A percentile compares a stretch with the other conserved stretches of the same genome.
Evolutionary conservation across 64 coral and sea anemone genomes (phyloP).

Genomic region (Actinia tenebrosa): DNA sequence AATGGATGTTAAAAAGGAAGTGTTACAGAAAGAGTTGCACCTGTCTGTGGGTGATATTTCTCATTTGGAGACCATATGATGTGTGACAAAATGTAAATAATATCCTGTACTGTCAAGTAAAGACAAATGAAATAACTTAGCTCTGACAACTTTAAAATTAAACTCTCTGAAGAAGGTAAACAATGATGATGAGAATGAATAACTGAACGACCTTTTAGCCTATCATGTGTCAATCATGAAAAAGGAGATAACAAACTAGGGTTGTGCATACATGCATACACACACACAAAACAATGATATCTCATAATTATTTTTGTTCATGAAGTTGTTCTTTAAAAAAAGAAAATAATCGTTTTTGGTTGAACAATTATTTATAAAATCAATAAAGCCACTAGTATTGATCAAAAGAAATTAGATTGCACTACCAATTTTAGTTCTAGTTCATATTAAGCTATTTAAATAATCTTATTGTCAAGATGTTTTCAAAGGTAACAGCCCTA

Average conservation of each 20-base stretch:
- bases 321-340: no score
- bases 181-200: not conserved
- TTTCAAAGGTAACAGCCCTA: not conserved
- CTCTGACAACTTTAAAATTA: conserved; percentile 22
- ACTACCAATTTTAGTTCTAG: not conserved
- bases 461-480: not conserved
- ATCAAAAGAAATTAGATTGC: not conserved
- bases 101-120: not conserved
- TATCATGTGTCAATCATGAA: not conserved
- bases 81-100: not conserved
- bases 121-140: conserved; percentile 22
- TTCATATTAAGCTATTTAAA: not conserved
- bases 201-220: not conserved
- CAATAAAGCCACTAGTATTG: not conserved
- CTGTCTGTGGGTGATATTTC: not conserved
- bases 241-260: not conserved
- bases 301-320: no score
- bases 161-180: not conserved
- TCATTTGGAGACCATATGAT: not conserved
- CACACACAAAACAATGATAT: no score
- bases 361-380: not conserved
- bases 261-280: not conserved
- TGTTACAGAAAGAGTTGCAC: not conserved
- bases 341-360: not conserved
- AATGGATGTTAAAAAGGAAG: not conserved